Conservation (phyloP, 2,888 invertebrate genomes). For the Cheilosia vulpina region DNA sequence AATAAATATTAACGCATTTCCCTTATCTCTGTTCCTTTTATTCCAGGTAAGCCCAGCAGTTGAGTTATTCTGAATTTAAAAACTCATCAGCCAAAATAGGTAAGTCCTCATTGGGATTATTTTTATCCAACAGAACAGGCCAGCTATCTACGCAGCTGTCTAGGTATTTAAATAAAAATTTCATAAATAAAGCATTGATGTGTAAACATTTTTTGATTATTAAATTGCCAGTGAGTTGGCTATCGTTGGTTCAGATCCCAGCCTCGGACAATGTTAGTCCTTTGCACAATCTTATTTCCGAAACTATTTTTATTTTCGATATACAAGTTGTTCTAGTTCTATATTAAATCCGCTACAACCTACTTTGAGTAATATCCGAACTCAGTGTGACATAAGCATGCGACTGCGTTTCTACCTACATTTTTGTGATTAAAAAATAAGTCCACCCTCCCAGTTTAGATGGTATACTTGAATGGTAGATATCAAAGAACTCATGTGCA, state of each 20-base stretch:
- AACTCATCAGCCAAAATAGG: neutral
- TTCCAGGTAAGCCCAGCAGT: constrained; percentile 45
- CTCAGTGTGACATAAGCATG: neutral
- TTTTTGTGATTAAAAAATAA: neutral
- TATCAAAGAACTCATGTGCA: neutral
- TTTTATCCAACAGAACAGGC: neutral
- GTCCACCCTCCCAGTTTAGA: neutral
- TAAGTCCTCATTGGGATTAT: neutral
- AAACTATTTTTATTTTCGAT: no score
- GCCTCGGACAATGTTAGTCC: no score
- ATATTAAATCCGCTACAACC: no score
- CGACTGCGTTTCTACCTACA: neutral
- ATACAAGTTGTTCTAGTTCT: no score
- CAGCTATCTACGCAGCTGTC: no score
- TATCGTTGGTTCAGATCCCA: no score
- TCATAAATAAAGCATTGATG: no score
- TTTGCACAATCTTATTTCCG: no score
- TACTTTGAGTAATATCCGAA: no score
- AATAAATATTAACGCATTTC: neutral
- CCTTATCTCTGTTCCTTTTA: neutral
- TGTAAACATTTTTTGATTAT: no score
- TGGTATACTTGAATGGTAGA: neutral
- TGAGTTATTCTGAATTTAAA: constrained; percentile 2
- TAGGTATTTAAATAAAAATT: no score
- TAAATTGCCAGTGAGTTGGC: no score